Evolutionary conservation across 2,797 vertebrate species (phyloP).

Genomic region (Pangasius larnaudii): DNA sequence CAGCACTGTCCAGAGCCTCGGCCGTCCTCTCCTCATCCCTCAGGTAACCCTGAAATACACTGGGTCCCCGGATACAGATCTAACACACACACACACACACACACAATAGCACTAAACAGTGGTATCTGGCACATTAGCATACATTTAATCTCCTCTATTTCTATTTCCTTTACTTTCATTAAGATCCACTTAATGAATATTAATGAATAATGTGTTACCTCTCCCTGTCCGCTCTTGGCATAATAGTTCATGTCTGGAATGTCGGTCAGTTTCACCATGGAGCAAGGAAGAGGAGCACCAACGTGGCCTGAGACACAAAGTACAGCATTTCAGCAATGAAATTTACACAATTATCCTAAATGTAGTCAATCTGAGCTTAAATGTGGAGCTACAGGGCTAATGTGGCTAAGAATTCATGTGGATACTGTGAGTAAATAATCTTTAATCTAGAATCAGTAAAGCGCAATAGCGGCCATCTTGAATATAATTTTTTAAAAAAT

Average conservation of each 20-base stretch:
- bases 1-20: conserved; percentile 75
- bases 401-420: not conserved
- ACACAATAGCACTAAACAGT: not conserved
- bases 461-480: not conserved
- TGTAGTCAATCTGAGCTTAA: not conserved
- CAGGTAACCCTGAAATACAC: conserved; percentile 79
- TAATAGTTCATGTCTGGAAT: conserved; percentile 83
- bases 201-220: conserved; percentile 64
- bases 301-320: conserved; percentile 74
- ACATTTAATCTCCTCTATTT: not conserved
- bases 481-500: not conserved
- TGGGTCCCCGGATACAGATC: conserved; percentile 80
- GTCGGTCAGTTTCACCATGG: conserved; percentile 78
- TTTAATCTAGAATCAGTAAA: not conserved
- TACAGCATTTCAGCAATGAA: not conserved
- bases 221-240: conserved; percentile 75
- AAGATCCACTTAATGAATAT: not conserved
- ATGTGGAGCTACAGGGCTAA: not conserved
- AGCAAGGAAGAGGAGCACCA: conserved; percentile 78
- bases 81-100: conserved; percentile 46
- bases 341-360: not conserved
- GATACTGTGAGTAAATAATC: not conserved
- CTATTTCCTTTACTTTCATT: not conserved
- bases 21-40: conserved; percentile 73
- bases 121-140: not conserved